Percentiles rank a stretch among this genome's conserved stretches.
Conservation (phyloP, 2,113 vertebrate genomes). For the Glaucomys volans region DNA sequence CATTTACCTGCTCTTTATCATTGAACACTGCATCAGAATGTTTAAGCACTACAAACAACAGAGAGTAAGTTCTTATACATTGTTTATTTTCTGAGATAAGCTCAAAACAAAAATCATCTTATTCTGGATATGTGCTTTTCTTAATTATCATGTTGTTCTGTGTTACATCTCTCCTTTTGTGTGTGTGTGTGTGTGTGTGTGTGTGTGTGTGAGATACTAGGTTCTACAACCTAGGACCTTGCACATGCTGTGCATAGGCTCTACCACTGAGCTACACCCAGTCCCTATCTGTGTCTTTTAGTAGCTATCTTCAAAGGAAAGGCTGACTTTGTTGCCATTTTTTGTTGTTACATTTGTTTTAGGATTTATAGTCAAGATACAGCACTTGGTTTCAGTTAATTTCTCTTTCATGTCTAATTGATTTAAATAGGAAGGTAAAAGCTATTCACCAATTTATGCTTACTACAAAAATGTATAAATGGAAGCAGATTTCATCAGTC, state of each 20-base stretch:
- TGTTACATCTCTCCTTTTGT: not conserved
- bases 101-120: not conserved
- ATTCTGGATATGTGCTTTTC: not conserved
- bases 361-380: not conserved
- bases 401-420: not conserved
- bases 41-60: slow-evolving; percentile 96
- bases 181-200: too few relatives aligned
- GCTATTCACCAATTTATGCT: not conserved
- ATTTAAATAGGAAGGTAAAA: slow-evolving; percentile 19
- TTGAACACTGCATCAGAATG: slow-evolving; percentile 98
- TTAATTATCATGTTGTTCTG: not conserved
- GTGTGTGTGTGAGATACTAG: too few relatives aligned
- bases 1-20: slow-evolving; percentile 98
- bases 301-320: not conserved
- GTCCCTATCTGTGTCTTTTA: not conserved
- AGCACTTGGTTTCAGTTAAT: not conserved
- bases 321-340: not conserved
- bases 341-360: not conserved
- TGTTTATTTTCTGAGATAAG: not conserved
- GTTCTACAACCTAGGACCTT: not conserved
- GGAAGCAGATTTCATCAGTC: not conserved
- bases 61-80: slow-evolving; percentile 85
- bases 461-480: not conserved
- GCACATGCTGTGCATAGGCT: not conserved
- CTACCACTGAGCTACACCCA: not conserved